Base-by-base conservation (phyloP, 2,888 invertebrate genomes). In the Athalia circularis region DNA sequence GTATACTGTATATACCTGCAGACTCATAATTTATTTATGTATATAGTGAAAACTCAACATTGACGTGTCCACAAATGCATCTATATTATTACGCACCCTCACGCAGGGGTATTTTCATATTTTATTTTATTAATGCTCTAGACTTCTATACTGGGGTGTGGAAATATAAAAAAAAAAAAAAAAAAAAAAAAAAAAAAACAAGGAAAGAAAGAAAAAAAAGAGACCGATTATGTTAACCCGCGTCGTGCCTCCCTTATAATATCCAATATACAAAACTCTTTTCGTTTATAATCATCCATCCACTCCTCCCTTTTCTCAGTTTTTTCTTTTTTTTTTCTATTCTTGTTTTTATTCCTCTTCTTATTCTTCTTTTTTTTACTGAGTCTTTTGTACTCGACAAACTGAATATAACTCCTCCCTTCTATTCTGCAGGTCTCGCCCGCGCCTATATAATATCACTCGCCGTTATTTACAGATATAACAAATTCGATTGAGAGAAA, bases 261-360 rank as follows among this genome's bases (percentile, higher is more conserved):
- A 29, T n/a, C 29, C 29, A 29, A 29, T 29, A 29, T 29, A 29
- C 29, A 29, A 54, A 68, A 68, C 29, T 54, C 54, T 68, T 54
- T 68, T 54, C 68, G 68, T 68, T 68, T 54, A 68, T 54, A 43
- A 68, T 54, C 68, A 54, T 68, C 68, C n/a, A 29, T 29, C 29
- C 29, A 29, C 29, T 68, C 54, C 68, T 68, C 54, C n/a, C 47
- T 50, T 52, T 29, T 29, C 29, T 29, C 29, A 1, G 29, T 29
- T 29, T 29, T 29, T 29, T 29, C 2, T 29, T 29, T 29, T 29
- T 29, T 29, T 54, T n/a, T 54, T n/a, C 1, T 11, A 54, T 43
- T 52, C 54, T 29, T 29, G 29, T 29, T 29, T 2, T 29, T 29
- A 29, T 29, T 29, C 2, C 29, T 29, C 29, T 29, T 29, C 29